A percentile compares a stretch with the other conserved stretches of the same genome.
Conservation (phyloP, 2,797 vertebrate genomes). For the Acestrorhynchus altus region DNA sequence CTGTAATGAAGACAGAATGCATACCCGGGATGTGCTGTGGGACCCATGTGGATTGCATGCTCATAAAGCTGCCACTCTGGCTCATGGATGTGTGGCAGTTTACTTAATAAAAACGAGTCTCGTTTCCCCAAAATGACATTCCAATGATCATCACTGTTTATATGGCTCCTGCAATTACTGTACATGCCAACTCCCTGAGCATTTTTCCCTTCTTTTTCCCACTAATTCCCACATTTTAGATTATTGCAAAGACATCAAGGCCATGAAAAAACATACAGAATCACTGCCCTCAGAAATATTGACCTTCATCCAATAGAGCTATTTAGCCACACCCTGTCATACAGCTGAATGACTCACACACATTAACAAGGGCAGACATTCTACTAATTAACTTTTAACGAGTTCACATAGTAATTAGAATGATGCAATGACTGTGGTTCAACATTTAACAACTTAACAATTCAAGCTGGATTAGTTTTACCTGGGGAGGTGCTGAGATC, state of each 20-base stretch:
- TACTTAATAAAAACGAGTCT: conserved; percentile 10
- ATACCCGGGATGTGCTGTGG: conserved; percentile 5
- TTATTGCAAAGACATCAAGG: background rate
- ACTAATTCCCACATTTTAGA: background rate
- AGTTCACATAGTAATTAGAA: background rate
- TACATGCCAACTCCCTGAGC: background rate
- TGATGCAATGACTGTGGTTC: background rate
- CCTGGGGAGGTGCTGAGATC: too few relatives aligned
- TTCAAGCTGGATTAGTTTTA: too few relatives aligned
- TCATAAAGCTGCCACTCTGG: background rate
- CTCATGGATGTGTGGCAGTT: background rate
- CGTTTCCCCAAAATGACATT: background rate
- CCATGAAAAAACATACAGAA: background rate
- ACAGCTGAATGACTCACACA: background rate
- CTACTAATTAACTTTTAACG: background rate
- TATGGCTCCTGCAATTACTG: background rate
- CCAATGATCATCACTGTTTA: background rate
- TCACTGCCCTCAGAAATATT: background rate
- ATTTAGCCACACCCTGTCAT: background rate
- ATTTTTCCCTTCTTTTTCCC: background rate
- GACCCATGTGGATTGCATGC: background rate
- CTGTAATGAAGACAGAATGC: conserved; percentile 47
- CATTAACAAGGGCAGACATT: background rate
- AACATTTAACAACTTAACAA: background rate
- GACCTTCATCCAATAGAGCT: background rate